Percentiles rank a stretch among this genome's conserved stretches.
phyloP scores from a whole-genome alignment of 2,888 invertebrate genomes.

The Heliconius ethilla region DNA sequence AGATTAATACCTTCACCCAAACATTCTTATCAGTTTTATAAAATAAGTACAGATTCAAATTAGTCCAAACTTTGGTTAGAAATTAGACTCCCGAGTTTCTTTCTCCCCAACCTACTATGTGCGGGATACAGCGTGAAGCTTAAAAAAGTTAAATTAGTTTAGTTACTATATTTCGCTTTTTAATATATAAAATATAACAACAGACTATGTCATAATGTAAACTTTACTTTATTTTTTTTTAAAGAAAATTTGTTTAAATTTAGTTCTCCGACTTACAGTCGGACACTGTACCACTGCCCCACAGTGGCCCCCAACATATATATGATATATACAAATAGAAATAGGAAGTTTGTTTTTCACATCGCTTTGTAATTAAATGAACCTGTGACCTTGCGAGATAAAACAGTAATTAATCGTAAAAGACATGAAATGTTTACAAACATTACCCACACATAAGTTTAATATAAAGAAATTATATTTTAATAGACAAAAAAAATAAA shows the following conservation, averaged over 20 bases:
- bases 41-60: not conserved
- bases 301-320: not conserved
- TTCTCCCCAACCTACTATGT: no score
- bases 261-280: not conserved
- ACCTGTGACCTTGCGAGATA: conserved; percentile 24
- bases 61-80: not conserved
- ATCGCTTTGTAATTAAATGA: conserved; percentile 17
- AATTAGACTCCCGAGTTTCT: not conserved
- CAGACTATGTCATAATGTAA: no score
- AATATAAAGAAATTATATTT: no score
- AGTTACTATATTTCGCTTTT: no score
- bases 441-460: not conserved
- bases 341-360: conserved; percentile 24
- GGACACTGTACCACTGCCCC: not conserved
- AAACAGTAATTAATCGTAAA: conserved; percentile 5
- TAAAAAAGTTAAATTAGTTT: no score
- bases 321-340: not conserved
- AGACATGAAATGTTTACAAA: conserved; percentile 11
- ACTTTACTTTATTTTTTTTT: no score
- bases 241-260: no score
- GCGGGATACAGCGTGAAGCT: no score
- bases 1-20: not conserved
- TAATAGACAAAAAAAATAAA: no score
- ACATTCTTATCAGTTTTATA: not conserved
- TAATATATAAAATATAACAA: no score